Evolutionary conservation across 2,113 vertebrate genomes (phyloP).

Genomic region (Rhinogobius similis): DNA sequence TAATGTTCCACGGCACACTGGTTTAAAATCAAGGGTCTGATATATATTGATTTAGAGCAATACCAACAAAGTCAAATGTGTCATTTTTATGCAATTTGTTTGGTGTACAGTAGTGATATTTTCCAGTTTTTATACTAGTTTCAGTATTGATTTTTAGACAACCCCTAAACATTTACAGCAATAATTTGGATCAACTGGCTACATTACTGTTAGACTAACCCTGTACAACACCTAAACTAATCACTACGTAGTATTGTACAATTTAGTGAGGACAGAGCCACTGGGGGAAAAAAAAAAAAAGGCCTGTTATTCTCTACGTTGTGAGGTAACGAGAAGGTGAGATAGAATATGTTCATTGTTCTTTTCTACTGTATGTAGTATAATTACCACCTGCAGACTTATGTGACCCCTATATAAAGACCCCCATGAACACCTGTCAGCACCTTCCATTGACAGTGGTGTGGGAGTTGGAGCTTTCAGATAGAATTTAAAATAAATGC

Average conservation of each 20-base stretch:
- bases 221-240: too few species aligned
- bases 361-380: conserved; percentile 47
- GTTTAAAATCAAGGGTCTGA: too few species aligned
- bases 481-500: conserved; percentile 13
- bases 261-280: neutral
- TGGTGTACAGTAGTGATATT: too few species aligned
- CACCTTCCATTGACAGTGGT: conserved; percentile 19
- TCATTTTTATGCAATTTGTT: too few species aligned
- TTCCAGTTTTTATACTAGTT: neutral
- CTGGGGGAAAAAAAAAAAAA: neutral
- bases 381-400: too few species aligned
- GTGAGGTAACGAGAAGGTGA: conserved; percentile 45
- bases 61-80: too few species aligned
- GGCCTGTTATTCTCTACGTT: neutral
- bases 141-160: neutral
- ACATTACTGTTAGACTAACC: too few species aligned
- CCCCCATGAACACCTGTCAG: conserved; percentile 16
- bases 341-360: conserved; percentile 50
- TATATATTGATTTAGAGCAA: too few species aligned
- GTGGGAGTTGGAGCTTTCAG: neutral
- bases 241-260: neutral
- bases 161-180: neutral
- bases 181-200: neutral
- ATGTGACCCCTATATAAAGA: too few species aligned
- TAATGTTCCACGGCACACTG: too few species aligned